Evolutionary conservation across 1,140 invertebrate species (phyloP), one percentile per base, ranked within the genome.

Genomic region (Zaprionus davidi): DNA sequence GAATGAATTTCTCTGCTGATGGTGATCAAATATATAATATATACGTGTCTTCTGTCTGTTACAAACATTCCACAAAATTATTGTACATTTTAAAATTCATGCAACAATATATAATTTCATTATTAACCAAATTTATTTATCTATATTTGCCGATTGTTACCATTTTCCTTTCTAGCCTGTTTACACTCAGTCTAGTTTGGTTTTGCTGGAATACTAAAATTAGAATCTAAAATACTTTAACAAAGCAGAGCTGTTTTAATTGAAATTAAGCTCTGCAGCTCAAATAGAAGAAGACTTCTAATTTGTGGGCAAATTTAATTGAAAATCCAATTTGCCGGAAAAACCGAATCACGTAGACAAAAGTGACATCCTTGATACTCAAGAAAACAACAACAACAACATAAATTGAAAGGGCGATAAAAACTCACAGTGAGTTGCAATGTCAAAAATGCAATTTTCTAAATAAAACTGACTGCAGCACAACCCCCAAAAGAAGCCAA

Each of bases 391-490:
- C 20, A 51, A 62, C 51, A 34, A 65, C 17, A 57, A 65, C 12
- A 17, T 57, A 34, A 12, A 13, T 9, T 22, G 11, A 44, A 12
- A 12, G 6, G 49, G 64, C 36, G 13, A 64, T 2, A 65, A 59
- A 76, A 76, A 57, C 20, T 6, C n/a, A 20, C 26, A 71, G 38
- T 22, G 26, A 73, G 68, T 51, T 83, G 71, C 78, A 88, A 76
- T 78, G 66, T 78, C 59, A 78, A 74, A 78, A 81, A 51, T 88
- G 84, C 84, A 88, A 59, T 87, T 80, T 75, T 22, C 57, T 55
- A 71, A 78, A 76, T 82, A 87, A 87, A 76, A 76, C 59, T 44
- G 11, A 6, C 28, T 12, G 38, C 64, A 51, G 49, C 51, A 46
- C 73, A 71, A 73, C 73, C 73, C 81, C 74, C 7, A 51, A 64